Base-by-base conservation (phyloP, 1,140 invertebrate species). In the Anoplophora glabripennis region DNA sequence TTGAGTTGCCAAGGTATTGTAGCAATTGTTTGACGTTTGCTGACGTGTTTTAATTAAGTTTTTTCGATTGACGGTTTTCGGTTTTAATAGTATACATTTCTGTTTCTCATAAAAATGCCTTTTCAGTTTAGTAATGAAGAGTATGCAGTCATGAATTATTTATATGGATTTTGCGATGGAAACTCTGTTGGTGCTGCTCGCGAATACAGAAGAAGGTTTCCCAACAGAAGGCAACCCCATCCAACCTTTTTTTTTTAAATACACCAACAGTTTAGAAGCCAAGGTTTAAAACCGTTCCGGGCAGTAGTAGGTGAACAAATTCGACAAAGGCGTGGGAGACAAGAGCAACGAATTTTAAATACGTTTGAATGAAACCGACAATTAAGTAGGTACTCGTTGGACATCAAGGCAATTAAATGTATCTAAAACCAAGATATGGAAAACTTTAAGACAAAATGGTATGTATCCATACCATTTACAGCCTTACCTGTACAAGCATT, bases 361-460 rank as follows among this genome's bases (percentile, higher is more conserved):
- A 28, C 12, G 14, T 51, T 51, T 35, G 37, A 33, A 28, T 34
- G 37, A 35, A 35, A 51, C 37, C n/a, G n/a, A 35, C 21, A 35
- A 3, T n/a, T 35, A 33, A 34, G 48, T 35, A 33, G 5, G 48
- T 34, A 35, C 37, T 7, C 34, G 48, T 14, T 28, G 48, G 37
- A 4, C 48, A 0, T 10, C 28, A 35, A 51, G 37, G 12, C 3
- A n/a, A 9, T 51, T 51, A 12, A 51, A 51, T 35, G 37, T 51
- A 35, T 12, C 17, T 51, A 28, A 14, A 18, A 0, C 34, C 4
- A 51, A 10, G 28, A 34, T 46, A 7, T 17, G 44, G 17, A 14
- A 21, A 46, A 46, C 44, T 46, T 46, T 46, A 46, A 46, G 44
- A 51, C 34, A 35, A 51, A 35, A 51, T 35, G 48, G 48, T 12